Conservation (phyloP, 2,797 vertebrate genomes). For the Gadopsis bispinosus region DNA sequence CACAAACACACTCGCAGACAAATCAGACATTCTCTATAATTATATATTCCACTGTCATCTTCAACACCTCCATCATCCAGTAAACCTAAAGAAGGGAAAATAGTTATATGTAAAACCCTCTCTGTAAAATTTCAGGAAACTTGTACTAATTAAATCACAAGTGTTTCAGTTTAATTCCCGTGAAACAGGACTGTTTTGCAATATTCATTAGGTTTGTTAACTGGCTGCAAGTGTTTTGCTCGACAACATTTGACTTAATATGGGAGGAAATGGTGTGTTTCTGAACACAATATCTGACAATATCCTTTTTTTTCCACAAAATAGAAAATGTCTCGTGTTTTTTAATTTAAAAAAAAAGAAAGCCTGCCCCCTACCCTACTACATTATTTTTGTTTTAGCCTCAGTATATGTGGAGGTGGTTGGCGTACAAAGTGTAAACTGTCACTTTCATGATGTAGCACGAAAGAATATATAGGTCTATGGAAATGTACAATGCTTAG, state of each 20-base stretch:
- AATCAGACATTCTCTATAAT: slow-evolving; percentile 36
- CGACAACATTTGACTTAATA: slow-evolving; percentile 13
- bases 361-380: too few species aligned
- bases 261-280: not conserved
- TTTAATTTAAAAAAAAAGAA: not conserved
- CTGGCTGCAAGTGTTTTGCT: slow-evolving; percentile 2
- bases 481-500: not conserved
- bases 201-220: slow-evolving; percentile 5
- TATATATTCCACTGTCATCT: slow-evolving; percentile 25
- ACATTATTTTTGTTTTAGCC: slow-evolving; percentile 16
- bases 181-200: not conserved
- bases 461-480: not conserved
- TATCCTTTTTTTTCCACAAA: not conserved
- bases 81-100: not conserved
- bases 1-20: slow-evolving; percentile 37
- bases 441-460: slow-evolving; percentile 9
- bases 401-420: slow-evolving; percentile 43
- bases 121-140: not conserved
- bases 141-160: slow-evolving; percentile 12
- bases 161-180: not conserved
- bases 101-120: not conserved
- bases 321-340: not conserved
- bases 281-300: slow-evolving; percentile 7
- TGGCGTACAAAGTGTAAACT: slow-evolving; percentile 9
- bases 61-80: slow-evolving; percentile 2